Conservation (phyloP, 1,140 invertebrate genomes). For the Pseudoatta argentina region DNA sequence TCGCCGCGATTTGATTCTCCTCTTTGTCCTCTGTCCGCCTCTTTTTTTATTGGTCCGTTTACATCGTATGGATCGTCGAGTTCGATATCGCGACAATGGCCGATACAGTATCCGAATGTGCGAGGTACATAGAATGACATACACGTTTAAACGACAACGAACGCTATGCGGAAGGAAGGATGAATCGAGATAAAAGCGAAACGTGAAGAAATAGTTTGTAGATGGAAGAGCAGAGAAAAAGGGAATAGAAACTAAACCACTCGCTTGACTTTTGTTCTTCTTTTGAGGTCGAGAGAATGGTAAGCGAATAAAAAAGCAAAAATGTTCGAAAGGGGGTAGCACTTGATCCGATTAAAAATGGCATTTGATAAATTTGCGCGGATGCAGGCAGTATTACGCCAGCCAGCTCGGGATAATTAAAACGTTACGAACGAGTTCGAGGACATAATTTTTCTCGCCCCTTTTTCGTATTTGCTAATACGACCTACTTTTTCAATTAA, state of each 20-base stretch:
- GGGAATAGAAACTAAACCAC: neutral
- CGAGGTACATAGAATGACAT: conserved; percentile 30
- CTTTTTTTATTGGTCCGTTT: conserved; percentile 43
- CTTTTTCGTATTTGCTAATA: conserved; percentile 21
- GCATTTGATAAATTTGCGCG: conserved; percentile 53
- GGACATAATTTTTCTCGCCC: conserved; percentile 55
- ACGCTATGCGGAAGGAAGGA: conserved; percentile 33
- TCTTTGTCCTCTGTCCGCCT: neutral
- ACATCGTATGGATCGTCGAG: conserved; percentile 55
- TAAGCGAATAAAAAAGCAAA: neutral
- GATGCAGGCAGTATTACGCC: conserved; percentile 36
- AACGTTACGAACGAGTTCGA: conserved; percentile 53
- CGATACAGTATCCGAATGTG: conserved; percentile 49
- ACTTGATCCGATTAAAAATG: conserved; percentile 61
- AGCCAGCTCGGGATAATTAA: conserved; percentile 48
- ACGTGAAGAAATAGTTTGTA: conserved; percentile 7
- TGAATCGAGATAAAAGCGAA: conserved; percentile 43
- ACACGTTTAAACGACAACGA: conserved; percentile 40
- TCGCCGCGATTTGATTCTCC: conserved; percentile 43
- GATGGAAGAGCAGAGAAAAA: neutral
- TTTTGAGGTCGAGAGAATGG: conserved; percentile 20
- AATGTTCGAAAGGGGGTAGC: conserved; percentile 15
- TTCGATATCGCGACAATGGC: conserved; percentile 57
- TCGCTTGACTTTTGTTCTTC: conserved; percentile 47
- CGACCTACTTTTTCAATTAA: conserved; percentile 56